Percentiles rank a stretch among this genome's conserved stretches.
phyloP scores from a whole-genome alignment of 2,888 invertebrate species.

The Pecten maximus region DNA sequence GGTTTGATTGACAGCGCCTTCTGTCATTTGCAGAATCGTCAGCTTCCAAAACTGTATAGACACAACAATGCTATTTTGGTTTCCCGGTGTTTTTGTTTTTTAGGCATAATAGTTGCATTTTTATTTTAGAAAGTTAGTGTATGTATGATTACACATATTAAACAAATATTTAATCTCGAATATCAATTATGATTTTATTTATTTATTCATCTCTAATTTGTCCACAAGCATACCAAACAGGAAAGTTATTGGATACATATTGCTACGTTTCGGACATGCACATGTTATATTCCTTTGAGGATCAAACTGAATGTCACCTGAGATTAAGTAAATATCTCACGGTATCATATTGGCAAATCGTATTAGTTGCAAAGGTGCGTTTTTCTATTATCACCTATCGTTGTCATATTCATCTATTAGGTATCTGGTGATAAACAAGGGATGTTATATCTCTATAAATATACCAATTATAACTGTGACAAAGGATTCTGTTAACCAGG shows the following conservation, averaged over 20 bases:
- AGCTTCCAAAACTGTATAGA: background rate
- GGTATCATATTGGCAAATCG: background rate
- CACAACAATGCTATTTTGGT: background rate
- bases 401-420: background rate
- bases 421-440: background rate
- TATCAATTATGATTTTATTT: background rate
- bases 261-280: background rate
- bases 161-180: background rate
- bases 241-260: background rate
- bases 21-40: background rate
- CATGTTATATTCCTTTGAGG: background rate
- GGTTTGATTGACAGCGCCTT: background rate
- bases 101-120: background rate
- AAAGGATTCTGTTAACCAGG: no score
- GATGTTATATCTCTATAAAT: no score
- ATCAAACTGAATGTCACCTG: background rate
- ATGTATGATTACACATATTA: background rate
- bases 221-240: background rate
- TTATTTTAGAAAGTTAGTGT: background rate
- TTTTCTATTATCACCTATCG: background rate
- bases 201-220: background rate
- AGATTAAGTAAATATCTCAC: background rate
- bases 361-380: background rate
- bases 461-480: no score
- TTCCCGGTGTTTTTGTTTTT: background rate